phyloP scores from a whole-genome alignment of 2,888 invertebrate genomes.

The Pheosia tremula region DNA sequence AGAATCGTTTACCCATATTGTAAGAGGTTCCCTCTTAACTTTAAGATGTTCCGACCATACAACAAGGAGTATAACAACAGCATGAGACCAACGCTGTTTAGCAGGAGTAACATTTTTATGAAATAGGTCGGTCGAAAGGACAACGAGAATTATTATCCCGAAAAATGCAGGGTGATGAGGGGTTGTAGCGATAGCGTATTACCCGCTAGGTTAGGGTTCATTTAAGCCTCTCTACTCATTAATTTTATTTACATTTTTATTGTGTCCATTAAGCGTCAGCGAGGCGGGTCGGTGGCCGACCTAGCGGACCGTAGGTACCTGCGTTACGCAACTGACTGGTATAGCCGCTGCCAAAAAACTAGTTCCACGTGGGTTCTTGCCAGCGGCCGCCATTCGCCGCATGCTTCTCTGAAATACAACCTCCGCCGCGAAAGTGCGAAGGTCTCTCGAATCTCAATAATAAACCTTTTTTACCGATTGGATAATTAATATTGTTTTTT shows the following conservation, averaged over 20 bases:
- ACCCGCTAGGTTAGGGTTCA: slow-evolving; percentile 33
- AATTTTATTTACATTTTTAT: slow-evolving; percentile 75
- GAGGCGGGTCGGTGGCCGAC: slow-evolving; percentile 67
- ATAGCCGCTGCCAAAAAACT: slow-evolving; percentile 77
- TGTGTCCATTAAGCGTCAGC: slow-evolving; percentile 59
- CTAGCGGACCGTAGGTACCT: slow-evolving; percentile 44
- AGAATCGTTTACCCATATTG: not conserved
- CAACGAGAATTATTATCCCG: slow-evolving; percentile 26
- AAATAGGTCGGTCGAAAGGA: slow-evolving; percentile 13
- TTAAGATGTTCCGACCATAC: not conserved
- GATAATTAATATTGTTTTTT: not conserved
- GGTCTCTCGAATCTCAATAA: not conserved
- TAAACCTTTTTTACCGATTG: not conserved
- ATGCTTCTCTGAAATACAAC: slow-evolving; percentile 19
- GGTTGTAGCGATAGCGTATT: slow-evolving; percentile 19
- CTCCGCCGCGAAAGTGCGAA: slow-evolving; percentile 12
- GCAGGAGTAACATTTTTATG: no score
- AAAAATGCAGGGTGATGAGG: slow-evolving; percentile 9
- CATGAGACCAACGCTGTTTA: not conserved
- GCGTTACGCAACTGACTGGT: slow-evolving; percentile 72
- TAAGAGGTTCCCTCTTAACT: no score
- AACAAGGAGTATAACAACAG: not conserved
- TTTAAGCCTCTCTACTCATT: slow-evolving; percentile 58
- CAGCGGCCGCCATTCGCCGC: slow-evolving; percentile 28
- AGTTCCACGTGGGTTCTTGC: slow-evolving; percentile 69